Evolutionary conservation across 2,888 invertebrate species (phyloP).

Genomic region (Chloromyia formosa): DNA sequence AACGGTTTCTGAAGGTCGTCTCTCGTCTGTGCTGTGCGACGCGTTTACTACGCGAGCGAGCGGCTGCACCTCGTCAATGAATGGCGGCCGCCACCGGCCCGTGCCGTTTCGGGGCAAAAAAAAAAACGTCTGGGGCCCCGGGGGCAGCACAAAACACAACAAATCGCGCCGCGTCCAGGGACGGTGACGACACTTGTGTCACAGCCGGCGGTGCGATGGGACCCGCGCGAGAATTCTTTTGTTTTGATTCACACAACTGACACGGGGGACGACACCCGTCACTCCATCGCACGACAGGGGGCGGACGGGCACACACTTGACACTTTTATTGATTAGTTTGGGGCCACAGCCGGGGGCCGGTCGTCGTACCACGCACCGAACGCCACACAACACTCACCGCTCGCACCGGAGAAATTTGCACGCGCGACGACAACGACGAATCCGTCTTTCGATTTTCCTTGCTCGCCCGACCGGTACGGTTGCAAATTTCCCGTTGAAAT

Average conservation of each 20-base stretch:
- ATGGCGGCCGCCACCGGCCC: background rate
- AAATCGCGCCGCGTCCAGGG: background rate
- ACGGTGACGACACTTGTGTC: background rate
- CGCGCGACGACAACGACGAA: background rate
- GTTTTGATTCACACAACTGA: too few species aligned
- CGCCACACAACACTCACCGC: background rate
- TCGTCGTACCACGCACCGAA: background rate
- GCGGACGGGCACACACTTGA: background rate
- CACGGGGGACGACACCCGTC: background rate
- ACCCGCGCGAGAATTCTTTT: too few species aligned
- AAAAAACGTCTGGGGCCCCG: background rate
- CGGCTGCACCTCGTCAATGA: background rate
- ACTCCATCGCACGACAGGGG: background rate
- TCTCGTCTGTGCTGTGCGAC: slow-evolving; percentile 1
- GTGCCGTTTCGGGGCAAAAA: background rate
- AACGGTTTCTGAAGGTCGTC: slow-evolving; percentile 27
- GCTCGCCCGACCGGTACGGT: background rate
- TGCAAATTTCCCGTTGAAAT: slow-evolving; percentile 3
- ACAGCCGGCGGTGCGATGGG: too few species aligned
- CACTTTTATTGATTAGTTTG: slow-evolving; percentile 39
- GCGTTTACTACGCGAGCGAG: slow-evolving; percentile 21
- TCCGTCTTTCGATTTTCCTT: background rate
- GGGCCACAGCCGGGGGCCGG: slow-evolving; percentile 1
- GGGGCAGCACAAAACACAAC: background rate
- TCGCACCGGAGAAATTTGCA: background rate